Base-by-base conservation (phyloP, 2,113 vertebrate genomes). In the Gulo gulo region DNA sequence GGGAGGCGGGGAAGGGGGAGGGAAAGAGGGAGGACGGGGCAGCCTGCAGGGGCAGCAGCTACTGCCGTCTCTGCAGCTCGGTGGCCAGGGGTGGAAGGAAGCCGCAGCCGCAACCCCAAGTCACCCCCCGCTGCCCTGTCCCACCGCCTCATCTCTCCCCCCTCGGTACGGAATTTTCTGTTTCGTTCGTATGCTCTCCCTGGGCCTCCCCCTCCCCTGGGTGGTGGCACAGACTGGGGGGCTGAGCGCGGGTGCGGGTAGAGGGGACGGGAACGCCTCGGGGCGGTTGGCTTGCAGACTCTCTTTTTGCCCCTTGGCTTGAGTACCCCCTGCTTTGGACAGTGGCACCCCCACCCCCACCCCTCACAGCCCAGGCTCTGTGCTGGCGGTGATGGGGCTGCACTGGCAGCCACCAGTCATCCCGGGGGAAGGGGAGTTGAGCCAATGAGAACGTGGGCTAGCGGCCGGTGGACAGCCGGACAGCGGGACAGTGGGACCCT, bases 161-260 rank as follows among this genome's bases (percentile, higher is more conserved):
- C 88, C 47, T 98, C 85, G 96, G 97, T 97, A 98, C 34, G 88
- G 71, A 97, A 97, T 97, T 98, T 98, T 97, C 84, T 97, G 88
- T 97, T 97, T 97, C 84, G 7, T 97, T 97, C 63, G 13, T 98
- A 97, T 96, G 85, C 81, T 95, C 23, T 97, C 10, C 34, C 78
- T 1, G 69, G 59, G 50, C 50, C 42, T 93, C 71, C 69, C 23
- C 69, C 80, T 95, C 65, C 71, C 91, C 52, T 95, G 78, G 85
- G 91, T 91, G 71, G 85, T 94, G 91, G 76, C 59, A 97, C 85
- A 94, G 74, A 91, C 88, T 79, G 29, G 83, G 88, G 59, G 88
- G 65, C 23, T 92, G 34, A 81, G 57, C 23, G 39, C 39, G 11
- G 83, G 42, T 93, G n/a, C 9, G 31, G 78, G 95, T 50, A 81